Evolutionary conservation across 1,140 invertebrate genomes (phyloP), one percentile per base, ranked within the genome.

Genomic region (Globodera ellingtonae): DNA sequence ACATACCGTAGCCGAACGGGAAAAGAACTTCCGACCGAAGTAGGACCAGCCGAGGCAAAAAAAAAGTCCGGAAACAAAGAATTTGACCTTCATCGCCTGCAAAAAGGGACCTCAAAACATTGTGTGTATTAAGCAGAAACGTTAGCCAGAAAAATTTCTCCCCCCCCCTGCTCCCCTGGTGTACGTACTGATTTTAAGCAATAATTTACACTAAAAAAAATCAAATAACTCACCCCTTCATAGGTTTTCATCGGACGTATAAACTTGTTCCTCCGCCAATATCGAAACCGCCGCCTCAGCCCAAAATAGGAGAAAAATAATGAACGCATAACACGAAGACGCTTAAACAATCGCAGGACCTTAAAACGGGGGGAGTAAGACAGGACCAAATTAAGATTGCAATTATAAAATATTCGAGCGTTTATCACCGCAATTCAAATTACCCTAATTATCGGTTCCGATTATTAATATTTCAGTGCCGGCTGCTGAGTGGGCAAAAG

Each of bases 401-500:
- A 35, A 35, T 35, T 2, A 35, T 35, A 35, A 35, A 35, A 35
- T 35, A 35, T 35, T 2, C 0, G 24, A 35, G 3, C 35, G 35
- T 1, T 35, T 35, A 35, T 35, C 3, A 35, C 3, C 35, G 35
- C 35, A 35, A 35, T 35, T 35, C 35, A 0, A 35, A 24, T 24
- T 35, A 35, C 35, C 35, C 35, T 35, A 35, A 35, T 35, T 35
- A 35, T 35, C 35, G 35, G 35, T 35, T 35, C 35, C 1, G 71
- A 0, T 56, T 24, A 44, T 80, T 47, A 80, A 71, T 80, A 80
- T 24, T 69, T 69, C 15, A 13, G 79, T 3, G 81, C 18, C 46
- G 62, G 47, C 72, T 84, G 82, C 21, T 82, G 81, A 46, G 81
- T 96, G 13, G 94, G 91, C 24, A 98, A 90, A 56, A 98, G 90